These are phyloP conservation scores for Archocentrus centrarchus DNA, from an alignment of 2,113 vertebrate species.

Conservation along the genomic window DNA sequence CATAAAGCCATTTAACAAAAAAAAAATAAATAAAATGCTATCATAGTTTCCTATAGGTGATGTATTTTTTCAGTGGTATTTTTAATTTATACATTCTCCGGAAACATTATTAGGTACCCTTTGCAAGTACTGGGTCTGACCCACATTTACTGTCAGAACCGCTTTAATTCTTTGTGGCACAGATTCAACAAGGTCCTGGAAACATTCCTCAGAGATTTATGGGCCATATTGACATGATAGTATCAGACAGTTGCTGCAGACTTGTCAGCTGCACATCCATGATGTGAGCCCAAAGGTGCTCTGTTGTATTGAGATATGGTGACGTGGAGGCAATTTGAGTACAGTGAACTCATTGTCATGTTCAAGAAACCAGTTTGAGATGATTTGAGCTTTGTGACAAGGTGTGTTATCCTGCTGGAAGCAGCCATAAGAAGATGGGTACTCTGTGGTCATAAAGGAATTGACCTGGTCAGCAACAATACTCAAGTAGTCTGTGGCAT, in stretches of 20 bases:
- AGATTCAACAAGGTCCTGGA: no score
- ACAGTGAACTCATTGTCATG: no score
- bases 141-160: not conserved
- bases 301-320: not conserved
- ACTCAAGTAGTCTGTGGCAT: no score
- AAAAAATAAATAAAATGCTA: not conserved
- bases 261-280: not conserved
- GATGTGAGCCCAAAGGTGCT: not conserved
- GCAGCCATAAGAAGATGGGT: no score
- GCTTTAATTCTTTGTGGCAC: not conserved
- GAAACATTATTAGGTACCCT: not conserved
- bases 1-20: not conserved
- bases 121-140: not conserved
- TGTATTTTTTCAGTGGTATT: not conserved
- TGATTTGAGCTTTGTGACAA: not conserved
- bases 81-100: not conserved
- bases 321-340: no score
- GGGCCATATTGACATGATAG: no score
- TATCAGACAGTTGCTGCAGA: no score
- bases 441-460: no score
- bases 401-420: no score
- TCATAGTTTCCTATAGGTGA: not conserved
- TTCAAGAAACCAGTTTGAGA: not conserved
- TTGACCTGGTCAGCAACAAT: no score
- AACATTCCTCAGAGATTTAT: no score